Evolutionary conservation across 92 coral and sea anemone species (phyloP).

Genomic region (Anthopleura xanthogrammica): DNA sequence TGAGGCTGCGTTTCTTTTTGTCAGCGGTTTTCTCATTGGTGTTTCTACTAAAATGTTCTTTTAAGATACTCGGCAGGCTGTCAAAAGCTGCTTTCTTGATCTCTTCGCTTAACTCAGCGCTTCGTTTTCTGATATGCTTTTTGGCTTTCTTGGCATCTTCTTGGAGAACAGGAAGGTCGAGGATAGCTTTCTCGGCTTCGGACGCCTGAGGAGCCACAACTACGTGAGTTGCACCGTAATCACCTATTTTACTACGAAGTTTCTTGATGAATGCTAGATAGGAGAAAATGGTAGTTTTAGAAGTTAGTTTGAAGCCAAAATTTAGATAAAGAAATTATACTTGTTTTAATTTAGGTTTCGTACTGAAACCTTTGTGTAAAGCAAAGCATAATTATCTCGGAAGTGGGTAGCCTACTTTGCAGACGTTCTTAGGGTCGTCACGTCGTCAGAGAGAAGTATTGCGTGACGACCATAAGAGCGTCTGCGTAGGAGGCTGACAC

Average conservation of each 20-base stretch:
- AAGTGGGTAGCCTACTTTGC: too few relatives aligned
- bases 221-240: slow-evolving; percentile 81
- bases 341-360: too few relatives aligned
- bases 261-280: slow-evolving; percentile 65
- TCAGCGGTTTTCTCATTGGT: slow-evolving; percentile 41
- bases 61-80: slow-evolving; percentile 80
- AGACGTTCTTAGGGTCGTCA: too few relatives aligned
- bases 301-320: too few relatives aligned
- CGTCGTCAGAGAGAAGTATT: too few relatives aligned
- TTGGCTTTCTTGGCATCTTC: slow-evolving; percentile 74
- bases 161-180: slow-evolving; percentile 82
- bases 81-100: slow-evolving; percentile 66
- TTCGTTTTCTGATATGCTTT: slow-evolving; percentile 75
- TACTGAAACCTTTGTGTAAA: too few relatives aligned
- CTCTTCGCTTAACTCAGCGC: slow-evolving; percentile 75
- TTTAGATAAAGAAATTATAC: not conserved
- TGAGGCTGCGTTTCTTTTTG: slow-evolving; percentile 28
- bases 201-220: slow-evolving; percentile 89
- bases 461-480: too few relatives aligned
- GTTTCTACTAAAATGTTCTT: slow-evolving; percentile 90
- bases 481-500: too few relatives aligned
- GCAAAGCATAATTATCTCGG: too few relatives aligned
- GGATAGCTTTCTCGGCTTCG: slow-evolving; percentile 83
- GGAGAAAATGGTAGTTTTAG: not conserved
- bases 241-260: slow-evolving; percentile 71